Conservation (phyloP, 1,140 invertebrate species). For the Drosophila tristis region DNA sequence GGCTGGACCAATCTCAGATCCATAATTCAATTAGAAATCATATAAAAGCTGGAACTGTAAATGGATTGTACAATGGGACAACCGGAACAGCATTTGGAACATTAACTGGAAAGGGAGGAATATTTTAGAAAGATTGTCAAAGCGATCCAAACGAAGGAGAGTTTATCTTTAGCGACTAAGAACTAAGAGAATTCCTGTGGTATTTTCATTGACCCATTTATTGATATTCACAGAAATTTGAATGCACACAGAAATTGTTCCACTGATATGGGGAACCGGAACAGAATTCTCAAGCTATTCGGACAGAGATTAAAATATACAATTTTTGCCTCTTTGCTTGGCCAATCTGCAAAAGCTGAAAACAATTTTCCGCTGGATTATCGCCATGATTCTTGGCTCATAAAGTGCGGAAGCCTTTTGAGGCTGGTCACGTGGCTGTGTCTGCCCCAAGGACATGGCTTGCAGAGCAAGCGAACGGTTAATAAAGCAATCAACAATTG, state of each 20-base stretch:
- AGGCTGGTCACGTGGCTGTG: conserved; percentile 6
- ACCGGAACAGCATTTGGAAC: conserved; percentile 19
- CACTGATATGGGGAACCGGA: too few species aligned
- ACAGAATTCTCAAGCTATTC: too few species aligned
- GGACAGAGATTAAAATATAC: too few species aligned
- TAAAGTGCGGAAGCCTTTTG: conserved; percentile 55
- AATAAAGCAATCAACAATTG: conserved; percentile 77
- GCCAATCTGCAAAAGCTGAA: too few species aligned
- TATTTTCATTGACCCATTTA: neutral
- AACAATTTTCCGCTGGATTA: too few species aligned
- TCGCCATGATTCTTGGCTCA: neutral
- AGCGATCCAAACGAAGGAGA: too few species aligned
- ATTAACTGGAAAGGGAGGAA: neutral
- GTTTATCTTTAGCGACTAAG: too few species aligned
- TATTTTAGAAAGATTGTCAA: neutral
- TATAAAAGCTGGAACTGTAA: conserved; percentile 13
- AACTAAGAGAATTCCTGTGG: too few species aligned
- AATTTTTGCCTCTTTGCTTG: too few species aligned
- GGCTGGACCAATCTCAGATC: conserved; percentile 45
- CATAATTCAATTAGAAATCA: conserved; percentile 68
- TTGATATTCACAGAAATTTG: too few species aligned
- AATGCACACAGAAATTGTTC: too few species aligned
- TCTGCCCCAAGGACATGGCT: conserved; percentile 60
- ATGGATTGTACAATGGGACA: conserved; percentile 40
- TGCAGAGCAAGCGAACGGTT: conserved; percentile 66